phyloP scores from a whole-genome alignment of 2,113 vertebrate species.

The Poeciliopsis retropinna region DNA sequence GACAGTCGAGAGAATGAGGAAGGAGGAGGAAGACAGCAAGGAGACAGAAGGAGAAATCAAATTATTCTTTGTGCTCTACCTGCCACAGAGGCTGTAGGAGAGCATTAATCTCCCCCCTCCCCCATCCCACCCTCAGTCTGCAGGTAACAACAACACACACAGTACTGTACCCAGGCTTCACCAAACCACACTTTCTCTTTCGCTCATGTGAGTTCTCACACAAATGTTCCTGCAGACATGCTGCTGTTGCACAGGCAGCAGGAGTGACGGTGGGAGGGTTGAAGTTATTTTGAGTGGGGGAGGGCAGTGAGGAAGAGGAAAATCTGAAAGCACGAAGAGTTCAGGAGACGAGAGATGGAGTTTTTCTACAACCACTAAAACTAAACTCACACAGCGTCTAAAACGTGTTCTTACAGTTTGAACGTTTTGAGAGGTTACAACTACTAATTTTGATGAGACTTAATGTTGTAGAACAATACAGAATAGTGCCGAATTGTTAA shows the following conservation, averaged over 20 bases:
- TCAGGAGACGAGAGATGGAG: slow-evolving; percentile 3
- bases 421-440: too few species aligned
- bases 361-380: neutral
- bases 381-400: too few species aligned
- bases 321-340: slow-evolving; percentile 7
- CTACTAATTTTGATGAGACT: too few species aligned
- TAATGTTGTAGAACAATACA: too few species aligned
- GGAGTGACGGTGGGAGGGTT: slow-evolving; percentile 6
- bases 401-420: too few species aligned
- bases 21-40: slow-evolving; percentile 51
- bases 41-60: slow-evolving; percentile 73
- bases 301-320: slow-evolving; percentile 3
- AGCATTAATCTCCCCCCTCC: slow-evolving; percentile 74
- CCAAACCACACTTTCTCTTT: slow-evolving; percentile 39
- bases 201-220: slow-evolving; percentile 29
- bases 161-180: slow-evolving; percentile 31
- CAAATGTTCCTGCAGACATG: slow-evolving; percentile 24
- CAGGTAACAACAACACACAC: slow-evolving; percentile 55
- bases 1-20: slow-evolving; percentile 62
- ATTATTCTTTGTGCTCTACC: slow-evolving; percentile 75
- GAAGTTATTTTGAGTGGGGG: slow-evolving; percentile 1
- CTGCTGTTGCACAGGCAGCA: slow-evolving; percentile 22
- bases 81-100: slow-evolving; percentile 69
- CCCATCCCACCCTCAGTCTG: slow-evolving; percentile 22
- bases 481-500: too few species aligned